Conservation (phyloP, 64 coral and sea anemone species). For the Pocillopora verrucosa region DNA sequence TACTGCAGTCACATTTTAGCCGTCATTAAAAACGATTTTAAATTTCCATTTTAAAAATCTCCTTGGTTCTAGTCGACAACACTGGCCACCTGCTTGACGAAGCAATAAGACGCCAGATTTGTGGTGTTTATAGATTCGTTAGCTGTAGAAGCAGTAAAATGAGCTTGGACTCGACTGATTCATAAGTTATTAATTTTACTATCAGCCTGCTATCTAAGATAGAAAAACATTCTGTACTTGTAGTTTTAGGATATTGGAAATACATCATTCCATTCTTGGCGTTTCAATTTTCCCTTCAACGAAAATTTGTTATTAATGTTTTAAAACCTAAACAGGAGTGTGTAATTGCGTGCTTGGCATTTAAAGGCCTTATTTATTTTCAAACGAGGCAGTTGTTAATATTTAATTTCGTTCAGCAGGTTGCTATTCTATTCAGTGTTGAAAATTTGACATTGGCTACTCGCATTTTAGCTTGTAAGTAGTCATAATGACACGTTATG, state of each 20-base stretch:
- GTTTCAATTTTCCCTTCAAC: not conserved
- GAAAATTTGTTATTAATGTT: not conserved
- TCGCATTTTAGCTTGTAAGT: not conserved
- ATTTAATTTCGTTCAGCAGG: constrained; percentile 27
- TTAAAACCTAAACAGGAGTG: constrained; percentile 1
- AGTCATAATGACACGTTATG: not conserved
- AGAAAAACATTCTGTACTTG: too few relatives aligned
- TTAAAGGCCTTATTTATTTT: constrained; percentile 15
- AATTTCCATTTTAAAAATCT: constrained; percentile 32
- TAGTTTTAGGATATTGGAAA: too few relatives aligned
- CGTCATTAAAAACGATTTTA: not conserved
- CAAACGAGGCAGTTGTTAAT: not conserved
- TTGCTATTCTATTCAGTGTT: not conserved
- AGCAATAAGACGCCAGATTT: not conserved
- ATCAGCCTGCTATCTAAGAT: too few relatives aligned
- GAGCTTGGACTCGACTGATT: not conserved
- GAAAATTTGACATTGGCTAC: not conserved
- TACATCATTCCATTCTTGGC: not conserved
- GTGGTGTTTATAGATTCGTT: not conserved
- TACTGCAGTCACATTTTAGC: not conserved
- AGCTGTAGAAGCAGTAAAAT: not conserved
- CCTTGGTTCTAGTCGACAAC: constrained; percentile 32
- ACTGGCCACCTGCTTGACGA: not conserved
- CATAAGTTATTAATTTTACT: too few relatives aligned
- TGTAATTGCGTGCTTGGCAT: not conserved